Conservation (phyloP, 1,140 invertebrate species). For the Medauroidea extradentata region DNA sequence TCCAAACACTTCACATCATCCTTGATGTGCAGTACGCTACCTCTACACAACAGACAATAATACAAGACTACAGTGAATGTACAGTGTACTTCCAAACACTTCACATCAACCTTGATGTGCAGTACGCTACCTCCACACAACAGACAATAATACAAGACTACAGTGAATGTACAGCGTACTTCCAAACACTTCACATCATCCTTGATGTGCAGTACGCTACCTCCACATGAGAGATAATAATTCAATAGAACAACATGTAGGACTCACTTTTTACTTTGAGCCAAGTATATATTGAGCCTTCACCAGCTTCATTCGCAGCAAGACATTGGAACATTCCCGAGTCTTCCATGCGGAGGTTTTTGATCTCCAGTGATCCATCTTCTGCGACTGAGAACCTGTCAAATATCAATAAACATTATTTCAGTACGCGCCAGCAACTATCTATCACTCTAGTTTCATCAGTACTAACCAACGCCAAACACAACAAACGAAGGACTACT, state of each 20-base stretch:
- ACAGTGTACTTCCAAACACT: too few relatives aligned
- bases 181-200: too few relatives aligned
- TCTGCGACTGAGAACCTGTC: conserved; percentile 66
- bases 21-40: too few relatives aligned
- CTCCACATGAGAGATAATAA: not conserved
- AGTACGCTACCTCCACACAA: not conserved
- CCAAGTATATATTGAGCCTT: conserved; percentile 86
- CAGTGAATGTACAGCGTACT: too few relatives aligned
- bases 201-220: not conserved
- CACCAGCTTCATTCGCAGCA: conserved; percentile 82
- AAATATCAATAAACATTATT: too few relatives aligned
- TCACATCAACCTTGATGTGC: not conserved
- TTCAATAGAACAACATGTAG: not conserved
- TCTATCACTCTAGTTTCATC: too few relatives aligned
- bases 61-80: too few relatives aligned
- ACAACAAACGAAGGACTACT: too few relatives aligned
- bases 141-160: not conserved
- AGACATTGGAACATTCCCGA: conserved; percentile 95
- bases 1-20: too few relatives aligned
- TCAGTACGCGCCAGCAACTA: too few relatives aligned
- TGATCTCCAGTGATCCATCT: conserved; percentile 78
- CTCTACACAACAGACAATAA: too few relatives aligned
- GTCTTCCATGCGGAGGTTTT: conserved; percentile 76
- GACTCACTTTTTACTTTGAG: conserved; percentile 93
- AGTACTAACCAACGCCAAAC: too few relatives aligned